Conservation (phyloP, 1,140 invertebrate genomes). For the Araneus ventricosus region DNA sequence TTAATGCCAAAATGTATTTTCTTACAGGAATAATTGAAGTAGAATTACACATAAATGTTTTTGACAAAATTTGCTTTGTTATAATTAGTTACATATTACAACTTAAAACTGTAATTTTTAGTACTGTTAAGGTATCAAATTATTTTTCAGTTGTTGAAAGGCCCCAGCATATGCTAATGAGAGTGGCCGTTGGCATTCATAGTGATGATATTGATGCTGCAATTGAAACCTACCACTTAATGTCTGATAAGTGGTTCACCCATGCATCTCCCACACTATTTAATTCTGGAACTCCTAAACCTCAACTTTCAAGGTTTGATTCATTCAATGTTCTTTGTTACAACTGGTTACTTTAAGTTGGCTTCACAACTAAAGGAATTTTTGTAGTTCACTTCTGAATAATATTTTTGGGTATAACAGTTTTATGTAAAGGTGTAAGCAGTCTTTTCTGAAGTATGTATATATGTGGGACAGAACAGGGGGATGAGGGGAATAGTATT, state of each 20-base stretch:
- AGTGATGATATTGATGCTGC: slow-evolving; percentile 94
- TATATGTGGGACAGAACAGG: no score
- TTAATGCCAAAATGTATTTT: no score
- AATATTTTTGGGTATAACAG: no score
- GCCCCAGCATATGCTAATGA: slow-evolving; percentile 99
- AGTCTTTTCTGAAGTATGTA: no score
- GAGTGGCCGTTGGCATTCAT: slow-evolving; percentile 98
- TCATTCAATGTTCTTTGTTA: neutral
- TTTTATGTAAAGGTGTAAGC: no score
- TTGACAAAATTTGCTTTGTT: neutral
- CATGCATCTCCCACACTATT: slow-evolving; percentile 99
- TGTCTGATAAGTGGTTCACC: slow-evolving; percentile 98
- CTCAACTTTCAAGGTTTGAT: slow-evolving; percentile 91
- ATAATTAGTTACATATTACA: neutral
- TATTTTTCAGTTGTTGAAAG: slow-evolving; percentile 89
- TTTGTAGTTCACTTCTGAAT: no score
- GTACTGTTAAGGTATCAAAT: neutral
- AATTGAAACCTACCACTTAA: slow-evolving; percentile 97
- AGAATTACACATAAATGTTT: neutral
- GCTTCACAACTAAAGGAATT: no score
- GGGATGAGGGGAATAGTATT: no score
- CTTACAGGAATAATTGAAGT: no score
- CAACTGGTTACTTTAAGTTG: neutral
- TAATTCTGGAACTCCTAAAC: slow-evolving; percentile 93
- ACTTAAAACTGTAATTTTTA: neutral